Percentiles rank a stretch among this genome's conserved stretches.
Evolutionary conservation across 2,888 invertebrate genomes (phyloP).

Genomic region (Gymnocheta viridis): DNA sequence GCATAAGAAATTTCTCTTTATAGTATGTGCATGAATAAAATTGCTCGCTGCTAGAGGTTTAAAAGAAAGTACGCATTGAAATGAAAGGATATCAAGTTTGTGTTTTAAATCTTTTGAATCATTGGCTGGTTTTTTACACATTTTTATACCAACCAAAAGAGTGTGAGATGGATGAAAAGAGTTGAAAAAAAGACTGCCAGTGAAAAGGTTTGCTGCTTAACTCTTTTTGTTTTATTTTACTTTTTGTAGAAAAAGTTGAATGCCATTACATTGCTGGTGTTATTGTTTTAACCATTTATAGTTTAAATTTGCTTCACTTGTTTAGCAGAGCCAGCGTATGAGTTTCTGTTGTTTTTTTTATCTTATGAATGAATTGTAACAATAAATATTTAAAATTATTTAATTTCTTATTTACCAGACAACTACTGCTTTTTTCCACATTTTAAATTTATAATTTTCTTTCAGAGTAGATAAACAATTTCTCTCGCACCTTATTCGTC

Average conservation of each 20-base stretch:
- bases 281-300: slow-evolving; percentile 34
- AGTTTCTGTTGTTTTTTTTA: not conserved
- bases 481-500: slow-evolving; percentile 70
- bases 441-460: slow-evolving; percentile 31
- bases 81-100: slow-evolving; percentile 46
- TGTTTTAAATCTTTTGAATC: slow-evolving; percentile 38
- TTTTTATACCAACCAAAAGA: not conserved
- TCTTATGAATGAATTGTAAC: slow-evolving; percentile 43
- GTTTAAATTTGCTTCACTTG: slow-evolving; percentile 8
- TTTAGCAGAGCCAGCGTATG: not conserved
- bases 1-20: slow-evolving; percentile 51
- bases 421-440: slow-evolving; percentile 34
- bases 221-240: slow-evolving; percentile 36
- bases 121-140: slow-evolving; percentile 17
- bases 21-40: not conserved
- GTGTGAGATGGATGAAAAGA: not conserved
- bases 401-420: slow-evolving; percentile 57
- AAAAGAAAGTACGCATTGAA: slow-evolving; percentile 55
- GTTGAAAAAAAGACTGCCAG: not conserved
- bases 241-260: slow-evolving; percentile 29
- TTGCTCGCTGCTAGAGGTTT: not conserved
- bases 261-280: slow-evolving; percentile 8
- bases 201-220: slow-evolving; percentile 28
- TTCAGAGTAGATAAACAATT: slow-evolving; percentile 58
- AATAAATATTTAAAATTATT: slow-evolving; percentile 66